A percentile compares a stretch with the other conserved stretches of the same genome.
Evolutionary conservation across 2,113 vertebrate genomes (phyloP).

Genomic region (Myiopsitta monachus): DNA sequence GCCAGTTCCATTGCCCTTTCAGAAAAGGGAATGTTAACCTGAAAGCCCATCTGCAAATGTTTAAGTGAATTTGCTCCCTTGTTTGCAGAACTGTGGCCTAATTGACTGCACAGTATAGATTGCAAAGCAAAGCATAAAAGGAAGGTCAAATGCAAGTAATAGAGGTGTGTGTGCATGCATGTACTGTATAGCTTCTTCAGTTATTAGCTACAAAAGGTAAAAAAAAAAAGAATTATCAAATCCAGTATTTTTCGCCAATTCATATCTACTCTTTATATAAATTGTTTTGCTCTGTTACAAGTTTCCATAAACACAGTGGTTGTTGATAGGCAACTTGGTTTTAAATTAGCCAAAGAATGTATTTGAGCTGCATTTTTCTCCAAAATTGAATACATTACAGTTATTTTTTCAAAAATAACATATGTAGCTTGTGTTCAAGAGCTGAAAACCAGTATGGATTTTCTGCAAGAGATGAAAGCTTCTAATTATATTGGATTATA

Average conservation of each 20-base stretch:
- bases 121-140: not conserved
- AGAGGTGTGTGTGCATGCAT: not conserved
- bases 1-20: constrained; percentile 8
- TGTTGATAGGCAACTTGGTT: not conserved
- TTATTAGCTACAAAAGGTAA: not conserved
- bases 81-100: not conserved
- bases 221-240: not conserved
- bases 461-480: constrained; percentile 6
- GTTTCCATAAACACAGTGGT: not conserved
- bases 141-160: not conserved
- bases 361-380: not conserved
- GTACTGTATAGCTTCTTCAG: not conserved
- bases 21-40: not conserved
- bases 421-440: not conserved
- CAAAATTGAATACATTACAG: not conserved
- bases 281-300: not conserved
- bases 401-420: not conserved
- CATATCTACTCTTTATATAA: not conserved
- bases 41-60: not conserved
- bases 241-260: not conserved
- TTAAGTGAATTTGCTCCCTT: not conserved
- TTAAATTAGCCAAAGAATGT: not conserved
- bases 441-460: not conserved
- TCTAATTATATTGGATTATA: not conserved
- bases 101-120: not conserved